Base-by-base conservation (phyloP, 2,797 vertebrate genomes). In the Falco novaeseelandiae region DNA sequence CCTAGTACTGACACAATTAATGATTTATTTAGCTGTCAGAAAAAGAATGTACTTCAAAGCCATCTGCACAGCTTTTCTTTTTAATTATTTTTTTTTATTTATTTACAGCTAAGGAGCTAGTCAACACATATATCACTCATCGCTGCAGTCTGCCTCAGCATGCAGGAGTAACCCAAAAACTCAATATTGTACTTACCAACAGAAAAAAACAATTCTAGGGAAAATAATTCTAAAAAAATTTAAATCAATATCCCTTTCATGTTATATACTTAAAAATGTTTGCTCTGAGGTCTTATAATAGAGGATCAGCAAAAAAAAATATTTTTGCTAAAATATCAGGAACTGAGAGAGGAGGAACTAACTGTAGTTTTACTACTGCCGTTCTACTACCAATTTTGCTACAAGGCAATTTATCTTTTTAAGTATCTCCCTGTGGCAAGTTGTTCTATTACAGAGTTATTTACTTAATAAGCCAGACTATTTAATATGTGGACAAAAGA, bases 381-480 rank as follows among this genome's bases (percentile, higher is more conserved):
- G 12, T n/a, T 51, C 17, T 42, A 42, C 40, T 42, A 42, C 40
- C 40, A 42, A 15, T 42, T 42, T 42, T 42, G 40, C 40, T 74
- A 63, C 87, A 92, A 87, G 54, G 65, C 30, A 62, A 62, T 89
- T 93, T 77, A 83, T 91, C 38, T 49, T 95, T 95, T 77, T 82
- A 85, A 80, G 76, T 63, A 40, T 89, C 71, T 91, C 44, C 59
- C 73, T 49, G 5, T 83, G 87, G 71, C 79, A 95, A 85, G 40
- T 70, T 94, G 67, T 48, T 93, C 65, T 87, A 29, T 94, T 90
- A 71, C 65, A 70, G 12, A 93, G 52, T 71, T 85, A 67, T 89
- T 90, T 93, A 85, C 76, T 93, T 82, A 78, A 97, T 82, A 78
- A 97, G 23, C 40, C 22, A 87, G 69, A 62, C 65, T 71, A 42